phyloP scores from a whole-genome alignment of 1,140 invertebrate species.

The Drosophila albomicans region DNA sequence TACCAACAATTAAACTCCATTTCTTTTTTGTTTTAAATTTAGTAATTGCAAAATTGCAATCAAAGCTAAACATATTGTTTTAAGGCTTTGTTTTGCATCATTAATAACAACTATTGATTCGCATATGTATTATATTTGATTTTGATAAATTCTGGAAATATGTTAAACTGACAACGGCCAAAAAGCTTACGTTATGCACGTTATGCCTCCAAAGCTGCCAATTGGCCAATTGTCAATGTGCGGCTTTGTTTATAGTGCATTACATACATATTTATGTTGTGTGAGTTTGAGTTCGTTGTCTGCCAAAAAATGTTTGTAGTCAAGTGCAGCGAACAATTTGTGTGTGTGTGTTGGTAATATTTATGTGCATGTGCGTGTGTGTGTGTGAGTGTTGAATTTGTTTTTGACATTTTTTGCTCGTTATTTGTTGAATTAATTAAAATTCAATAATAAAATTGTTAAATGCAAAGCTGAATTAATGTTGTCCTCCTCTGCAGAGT shows the following conservation, averaged over 20 bases:
- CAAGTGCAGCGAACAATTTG: conserved; percentile 10
- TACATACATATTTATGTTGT: neutral
- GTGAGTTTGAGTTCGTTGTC: neutral
- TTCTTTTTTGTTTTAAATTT: no score
- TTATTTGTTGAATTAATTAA: conserved; percentile 80
- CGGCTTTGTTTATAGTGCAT: conserved; percentile 12
- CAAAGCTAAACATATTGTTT: neutral
- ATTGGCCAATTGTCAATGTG: conserved; percentile 5
- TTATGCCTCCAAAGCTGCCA: neutral
- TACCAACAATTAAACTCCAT: no score
- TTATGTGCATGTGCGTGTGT: no score
- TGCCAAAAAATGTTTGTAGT: conserved; percentile 1
- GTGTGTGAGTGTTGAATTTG: conserved; percentile 38
- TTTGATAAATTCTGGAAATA: neutral
- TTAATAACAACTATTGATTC: neutral
- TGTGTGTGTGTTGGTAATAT: neutral
- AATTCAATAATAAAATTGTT: conserved; percentile 79
- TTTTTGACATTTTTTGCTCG: conserved; percentile 42
- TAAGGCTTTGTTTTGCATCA: neutral
- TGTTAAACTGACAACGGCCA: neutral
- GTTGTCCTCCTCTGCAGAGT: neutral
- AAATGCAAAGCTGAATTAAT: conserved; percentile 66
- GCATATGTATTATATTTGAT: neutral
- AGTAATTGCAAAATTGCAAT: no score
- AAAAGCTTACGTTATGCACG: neutral